A percentile compares a stretch with the other conserved stretches of the same genome.
Evolutionary conservation across 37 sponge, comb jelly and placozoan genomes (phyloP).

Genomic region (Agelas oroides): DNA sequence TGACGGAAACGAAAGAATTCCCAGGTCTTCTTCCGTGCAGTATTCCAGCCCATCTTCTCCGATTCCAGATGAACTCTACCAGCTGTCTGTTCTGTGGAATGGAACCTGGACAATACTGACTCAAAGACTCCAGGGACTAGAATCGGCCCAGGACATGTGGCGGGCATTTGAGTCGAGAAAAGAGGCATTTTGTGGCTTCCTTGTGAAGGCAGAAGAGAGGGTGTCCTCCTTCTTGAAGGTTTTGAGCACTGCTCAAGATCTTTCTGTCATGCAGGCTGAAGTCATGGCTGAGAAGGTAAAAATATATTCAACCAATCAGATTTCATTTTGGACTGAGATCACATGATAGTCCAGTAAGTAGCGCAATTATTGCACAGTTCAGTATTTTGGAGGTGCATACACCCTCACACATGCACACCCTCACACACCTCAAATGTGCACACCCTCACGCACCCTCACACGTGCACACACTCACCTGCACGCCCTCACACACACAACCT

Average conservation of each 20-base stretch:
- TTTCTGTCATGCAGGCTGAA: constrained; percentile 46
- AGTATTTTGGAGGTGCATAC: no score
- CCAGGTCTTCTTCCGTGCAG: no score
- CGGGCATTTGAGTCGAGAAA: constrained; percentile 54
- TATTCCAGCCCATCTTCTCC: background rate
- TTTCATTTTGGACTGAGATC: no score
- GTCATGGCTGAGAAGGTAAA: constrained; percentile 21
- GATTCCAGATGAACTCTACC: constrained; percentile 35
- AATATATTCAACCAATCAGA: no score
- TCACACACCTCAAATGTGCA: no score
- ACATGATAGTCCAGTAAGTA: no score
- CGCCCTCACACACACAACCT: no score
- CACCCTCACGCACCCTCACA: background rate
- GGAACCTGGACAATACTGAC: constrained; percentile 21
- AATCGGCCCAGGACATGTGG: constrained; percentile 51
- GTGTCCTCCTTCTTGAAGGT: background rate
- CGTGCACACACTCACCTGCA: no score
- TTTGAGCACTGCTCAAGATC: constrained; percentile 9
- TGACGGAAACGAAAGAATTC: no score
- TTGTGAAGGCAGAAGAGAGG: constrained; percentile 42
- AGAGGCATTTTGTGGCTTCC: constrained; percentile 38
- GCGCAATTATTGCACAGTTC: no score
- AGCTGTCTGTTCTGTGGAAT: constrained; percentile 49
- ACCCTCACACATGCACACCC: no score
- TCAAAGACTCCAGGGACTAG: constrained; percentile 42